Evolutionary conservation across 1,140 invertebrate genomes (phyloP), one percentile per base, ranked within the genome.

Genomic region (Drosophila nasuta): DNA sequence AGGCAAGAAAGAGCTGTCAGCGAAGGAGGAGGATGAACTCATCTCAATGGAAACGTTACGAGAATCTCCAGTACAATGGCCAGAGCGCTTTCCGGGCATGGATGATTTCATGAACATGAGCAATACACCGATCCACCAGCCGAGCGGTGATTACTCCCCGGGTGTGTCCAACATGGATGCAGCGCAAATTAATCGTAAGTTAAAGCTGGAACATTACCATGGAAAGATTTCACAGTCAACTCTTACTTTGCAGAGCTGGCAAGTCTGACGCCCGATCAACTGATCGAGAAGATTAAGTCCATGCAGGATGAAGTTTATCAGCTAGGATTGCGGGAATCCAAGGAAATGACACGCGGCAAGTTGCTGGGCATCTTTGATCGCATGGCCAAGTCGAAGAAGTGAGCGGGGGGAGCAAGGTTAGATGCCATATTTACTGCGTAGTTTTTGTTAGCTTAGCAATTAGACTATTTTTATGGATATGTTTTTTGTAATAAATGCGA

Each of bases 261-360:
- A 25, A 95, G 95, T 71, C 92, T 99, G 57, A 95, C 97, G 17
- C 95, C 96, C 62, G 94, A 96, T 64, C 95, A 96, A 81, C 93
- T 99, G 41, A 96, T 99, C 71, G 95, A 96, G 68, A 98, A 98
- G 95, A 97, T 99, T 0, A 97, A 97, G 92, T 97, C 97, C 86
- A 93, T 99, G 17, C 97, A 99, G 91, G 98, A 99, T 91, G 93
- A 97, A 49, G 97, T 98, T 5, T 99, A 98, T 93, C 97, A 98
- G 91, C 93, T 99, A 20, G 98, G 98, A 7, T 93, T 98, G 11
- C 97, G 98, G 91, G 98, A 99, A 94, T 96, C 97, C 1, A 98
- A 98, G 92, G 98, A 99, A 94, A 98, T 99, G 97, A 98, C 98
- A 0, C 94, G 98, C 80, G 98, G 98, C 43, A 98, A 98, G 94